phyloP scores from a whole-genome alignment of 2,797 vertebrate genomes.

The Sitta carolinensis region DNA sequence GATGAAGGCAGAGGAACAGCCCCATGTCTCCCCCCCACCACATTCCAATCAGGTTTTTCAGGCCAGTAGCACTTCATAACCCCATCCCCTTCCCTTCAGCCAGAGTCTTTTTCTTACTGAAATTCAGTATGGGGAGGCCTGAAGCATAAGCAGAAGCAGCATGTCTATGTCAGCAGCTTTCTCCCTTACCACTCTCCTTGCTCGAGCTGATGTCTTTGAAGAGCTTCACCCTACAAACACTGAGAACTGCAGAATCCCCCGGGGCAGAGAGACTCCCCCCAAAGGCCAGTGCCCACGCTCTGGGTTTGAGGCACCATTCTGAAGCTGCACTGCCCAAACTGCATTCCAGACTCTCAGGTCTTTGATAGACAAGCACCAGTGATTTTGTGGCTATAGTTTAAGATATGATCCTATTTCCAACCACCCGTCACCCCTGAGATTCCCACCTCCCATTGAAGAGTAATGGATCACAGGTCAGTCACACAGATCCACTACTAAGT shows the following conservation, averaged over 20 bases:
- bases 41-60: neutral
- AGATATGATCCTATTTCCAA: neutral
- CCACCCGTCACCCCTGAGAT: neutral
- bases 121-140: neutral
- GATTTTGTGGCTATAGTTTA: neutral
- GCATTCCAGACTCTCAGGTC: neutral
- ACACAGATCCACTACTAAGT: fast-evolving
- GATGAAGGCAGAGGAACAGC: neutral
- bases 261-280: neutral
- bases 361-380: neutral
- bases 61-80: neutral
- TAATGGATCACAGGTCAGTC: neutral
- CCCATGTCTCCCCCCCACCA: neutral
- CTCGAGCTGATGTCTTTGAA: neutral
- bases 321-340: neutral
- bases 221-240: neutral
- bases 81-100: neutral
- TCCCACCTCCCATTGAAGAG: neutral
- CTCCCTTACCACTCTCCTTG: neutral
- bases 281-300: neutral
- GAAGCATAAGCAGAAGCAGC: neutral
- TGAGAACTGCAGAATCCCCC: neutral
- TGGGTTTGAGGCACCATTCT: neutral
- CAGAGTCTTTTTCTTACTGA: neutral
- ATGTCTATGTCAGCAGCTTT: neutral